These are phyloP conservation scores for Pristionchus japonicus DNA, from an alignment of 2,888 invertebrate species.

Conservation along the genomic window DNA sequence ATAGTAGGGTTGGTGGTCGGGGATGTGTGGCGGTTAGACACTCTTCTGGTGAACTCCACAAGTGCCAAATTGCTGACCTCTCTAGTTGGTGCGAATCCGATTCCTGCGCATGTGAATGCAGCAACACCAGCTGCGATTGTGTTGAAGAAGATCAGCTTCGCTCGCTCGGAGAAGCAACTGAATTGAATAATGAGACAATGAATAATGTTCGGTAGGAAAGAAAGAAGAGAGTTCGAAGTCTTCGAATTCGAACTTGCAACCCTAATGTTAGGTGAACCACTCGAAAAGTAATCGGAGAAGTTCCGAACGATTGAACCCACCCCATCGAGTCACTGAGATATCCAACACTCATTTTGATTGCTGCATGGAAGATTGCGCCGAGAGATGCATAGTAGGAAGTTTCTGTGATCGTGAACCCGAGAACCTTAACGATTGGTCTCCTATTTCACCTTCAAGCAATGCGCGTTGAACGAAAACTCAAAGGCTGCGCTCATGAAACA, in stretches of 20 bases:
- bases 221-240: too few relatives aligned
- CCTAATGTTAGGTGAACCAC: too few relatives aligned
- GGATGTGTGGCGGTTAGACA: too few relatives aligned
- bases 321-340: slow-evolving; percentile 58
- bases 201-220: too few relatives aligned
- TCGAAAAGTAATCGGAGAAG: too few relatives aligned
- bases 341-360: slow-evolving; percentile 64
- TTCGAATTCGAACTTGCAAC: too few relatives aligned
- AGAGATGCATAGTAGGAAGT: slow-evolving; percentile 48
- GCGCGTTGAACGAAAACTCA: background rate
- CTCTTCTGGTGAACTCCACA: too few relatives aligned
- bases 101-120: background rate
- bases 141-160: slow-evolving; percentile 40
- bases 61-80: too few relatives aligned
- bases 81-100: slow-evolving; percentile 27
- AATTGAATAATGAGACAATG: too few relatives aligned
- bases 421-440: too few relatives aligned
- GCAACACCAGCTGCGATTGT: slow-evolving; percentile 9
- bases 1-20: too few relatives aligned
- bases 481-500: too few relatives aligned
- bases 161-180: slow-evolving; percentile 13
- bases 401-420: slow-evolving; percentile 4
- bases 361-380: slow-evolving; percentile 56
- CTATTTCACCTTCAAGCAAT: background rate
- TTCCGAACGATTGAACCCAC: background rate